phyloP scores from a whole-genome alignment of 2,113 vertebrate species.

The Ailuropoda melanoleuca region DNA sequence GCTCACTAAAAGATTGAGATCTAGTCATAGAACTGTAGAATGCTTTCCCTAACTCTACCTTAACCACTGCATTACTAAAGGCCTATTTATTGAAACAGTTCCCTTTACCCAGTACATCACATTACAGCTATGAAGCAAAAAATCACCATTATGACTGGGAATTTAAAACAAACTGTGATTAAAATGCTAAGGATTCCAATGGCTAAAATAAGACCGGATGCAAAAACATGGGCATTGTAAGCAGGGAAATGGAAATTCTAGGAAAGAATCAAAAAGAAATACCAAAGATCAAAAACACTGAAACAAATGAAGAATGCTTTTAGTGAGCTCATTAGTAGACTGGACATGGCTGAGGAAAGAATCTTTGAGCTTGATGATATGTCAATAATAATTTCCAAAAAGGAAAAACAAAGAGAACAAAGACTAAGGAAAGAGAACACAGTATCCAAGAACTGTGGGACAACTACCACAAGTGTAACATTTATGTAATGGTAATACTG shows the following conservation, averaged over 20 bases:
- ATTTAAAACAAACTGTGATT: background rate
- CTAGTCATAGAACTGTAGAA: background rate
- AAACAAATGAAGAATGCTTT: background rate
- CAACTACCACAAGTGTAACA: background rate
- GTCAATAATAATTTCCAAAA: background rate
- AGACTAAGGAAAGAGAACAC: background rate
- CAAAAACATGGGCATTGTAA: background rate
- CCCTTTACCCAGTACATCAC: background rate
- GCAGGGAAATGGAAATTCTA: background rate
- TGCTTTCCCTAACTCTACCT: accelerated
- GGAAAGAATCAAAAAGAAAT: background rate
- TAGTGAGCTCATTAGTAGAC: background rate
- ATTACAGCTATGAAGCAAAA: background rate
- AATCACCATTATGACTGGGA: background rate
- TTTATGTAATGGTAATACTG: background rate
- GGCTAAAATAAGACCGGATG: background rate
- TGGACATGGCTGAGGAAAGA: background rate
- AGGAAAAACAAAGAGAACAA: background rate
- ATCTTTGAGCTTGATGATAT: background rate
- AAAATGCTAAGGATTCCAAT: background rate
- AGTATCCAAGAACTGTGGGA: background rate
- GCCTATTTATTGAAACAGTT: background rate
- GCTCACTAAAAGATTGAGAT: background rate
- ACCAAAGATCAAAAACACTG: background rate
- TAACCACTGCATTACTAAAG: background rate